Percentiles rank a stretch among this genome's conserved stretches.
These are phyloP conservation scores for Pachliopta kotzebuea DNA, from an alignment of 2,888 invertebrate species.

Conservation along the genomic window DNA sequence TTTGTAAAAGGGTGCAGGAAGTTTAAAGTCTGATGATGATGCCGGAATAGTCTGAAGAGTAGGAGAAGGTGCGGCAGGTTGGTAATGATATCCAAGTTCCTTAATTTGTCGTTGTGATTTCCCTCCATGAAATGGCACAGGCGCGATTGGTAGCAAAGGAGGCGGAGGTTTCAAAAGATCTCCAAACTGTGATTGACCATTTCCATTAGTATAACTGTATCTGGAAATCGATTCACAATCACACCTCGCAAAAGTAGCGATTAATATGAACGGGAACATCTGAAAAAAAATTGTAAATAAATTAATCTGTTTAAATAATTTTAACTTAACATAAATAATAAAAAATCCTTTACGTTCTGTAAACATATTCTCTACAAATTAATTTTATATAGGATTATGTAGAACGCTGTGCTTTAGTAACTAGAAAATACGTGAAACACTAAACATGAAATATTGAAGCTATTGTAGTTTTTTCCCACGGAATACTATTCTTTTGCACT, in stretches of 20 bases:
- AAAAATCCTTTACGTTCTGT: background rate
- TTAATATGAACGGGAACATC: constrained; percentile 58
- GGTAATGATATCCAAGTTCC: constrained; percentile 59
- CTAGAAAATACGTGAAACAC: constrained; percentile 75
- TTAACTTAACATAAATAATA: background rate
- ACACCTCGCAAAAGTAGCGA: constrained; percentile 51
- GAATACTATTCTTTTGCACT: constrained; percentile 67
- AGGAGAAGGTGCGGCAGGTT: constrained; percentile 50
- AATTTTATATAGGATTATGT: background rate
- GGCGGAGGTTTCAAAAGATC: constrained; percentile 69
- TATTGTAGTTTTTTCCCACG: constrained; percentile 69
- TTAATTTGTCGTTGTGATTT: constrained; percentile 59
- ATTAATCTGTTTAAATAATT: background rate
- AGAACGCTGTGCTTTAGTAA: constrained; percentile 44
- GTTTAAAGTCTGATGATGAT: constrained; percentile 57
- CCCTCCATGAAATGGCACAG: constrained; percentile 67
- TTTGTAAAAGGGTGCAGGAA: constrained; percentile 71
- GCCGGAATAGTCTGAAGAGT: constrained; percentile 39
- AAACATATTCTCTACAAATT: background rate
- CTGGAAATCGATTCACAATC: constrained; percentile 52
- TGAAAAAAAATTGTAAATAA: constrained; percentile 45
- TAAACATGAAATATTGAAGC: constrained; percentile 60
- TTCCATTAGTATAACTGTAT: constrained; percentile 45
- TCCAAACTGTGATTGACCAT: constrained; percentile 58
- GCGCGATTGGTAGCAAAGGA: constrained; percentile 55